Percentiles rank a stretch among this genome's conserved stretches.
Evolutionary conservation across 2,797 vertebrate species (phyloP).

Genomic region (Heterohyrax brucei): DNA sequence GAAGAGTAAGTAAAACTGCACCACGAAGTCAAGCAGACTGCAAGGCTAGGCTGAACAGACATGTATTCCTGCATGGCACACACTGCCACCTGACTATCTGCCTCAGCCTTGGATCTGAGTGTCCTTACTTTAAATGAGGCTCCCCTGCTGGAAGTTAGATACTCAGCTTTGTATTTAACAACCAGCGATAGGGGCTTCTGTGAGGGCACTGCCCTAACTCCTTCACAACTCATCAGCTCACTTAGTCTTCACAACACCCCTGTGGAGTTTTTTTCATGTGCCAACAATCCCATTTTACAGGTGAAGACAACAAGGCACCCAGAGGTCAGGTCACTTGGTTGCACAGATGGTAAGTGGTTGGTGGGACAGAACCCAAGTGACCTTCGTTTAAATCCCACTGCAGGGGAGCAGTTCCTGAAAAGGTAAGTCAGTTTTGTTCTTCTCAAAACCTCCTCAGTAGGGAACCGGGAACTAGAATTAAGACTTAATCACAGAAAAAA

Average conservation of each 20-base stretch:
- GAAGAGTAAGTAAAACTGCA: neutral
- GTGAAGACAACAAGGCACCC: neutral
- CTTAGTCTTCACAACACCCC: neutral
- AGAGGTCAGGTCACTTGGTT: neutral
- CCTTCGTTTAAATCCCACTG: neutral
- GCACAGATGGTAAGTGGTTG: neutral
- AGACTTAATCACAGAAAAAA: constrained; percentile 48
- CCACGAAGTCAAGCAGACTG: neutral
- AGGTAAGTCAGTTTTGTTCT: neutral
- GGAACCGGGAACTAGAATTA: neutral
- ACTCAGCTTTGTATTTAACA: neutral
- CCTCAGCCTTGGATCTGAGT: neutral
- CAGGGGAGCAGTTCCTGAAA: neutral
- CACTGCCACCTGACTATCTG: neutral
- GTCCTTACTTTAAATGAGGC: neutral
- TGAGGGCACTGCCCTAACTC: neutral
- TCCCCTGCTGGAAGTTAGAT: neutral
- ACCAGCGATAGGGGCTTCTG: neutral
- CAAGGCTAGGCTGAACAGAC: neutral
- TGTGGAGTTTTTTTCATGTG: neutral
- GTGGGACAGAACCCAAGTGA: neutral
- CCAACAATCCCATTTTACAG: neutral
- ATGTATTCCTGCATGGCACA: neutral
- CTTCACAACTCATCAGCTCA: neutral
- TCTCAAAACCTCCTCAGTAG: neutral